Evolutionary conservation across 2,797 vertebrate species (phyloP).

Genomic region (Choloepus didactylus): DNA sequence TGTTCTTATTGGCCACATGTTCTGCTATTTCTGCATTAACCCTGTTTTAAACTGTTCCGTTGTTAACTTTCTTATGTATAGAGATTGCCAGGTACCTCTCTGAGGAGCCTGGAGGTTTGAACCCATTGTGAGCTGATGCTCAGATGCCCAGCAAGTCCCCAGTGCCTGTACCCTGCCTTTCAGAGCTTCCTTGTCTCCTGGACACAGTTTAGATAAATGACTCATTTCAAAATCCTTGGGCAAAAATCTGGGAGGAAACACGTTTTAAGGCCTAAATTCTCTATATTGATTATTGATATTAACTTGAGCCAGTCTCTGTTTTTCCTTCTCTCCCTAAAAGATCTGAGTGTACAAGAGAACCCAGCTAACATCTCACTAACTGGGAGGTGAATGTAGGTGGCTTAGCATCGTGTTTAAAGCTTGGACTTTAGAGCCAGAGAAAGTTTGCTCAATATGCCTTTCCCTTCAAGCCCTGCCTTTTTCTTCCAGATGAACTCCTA

Average conservation of each 20-base stretch:
- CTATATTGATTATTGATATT: constrained; percentile 34
- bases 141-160: not conserved
- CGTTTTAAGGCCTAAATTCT: constrained; percentile 5
- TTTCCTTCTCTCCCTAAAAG: constrained; percentile 58
- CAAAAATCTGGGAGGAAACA: not conserved
- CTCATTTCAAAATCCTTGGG: constrained; percentile 62
- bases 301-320: not conserved
- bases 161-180: not conserved
- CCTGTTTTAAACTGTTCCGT: not conserved
- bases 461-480: constrained; percentile 18
- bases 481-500: constrained; percentile 71
- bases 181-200: not conserved
- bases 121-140: not conserved
- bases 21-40: not conserved
- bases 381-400: not conserved
- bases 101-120: not conserved
- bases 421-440: not conserved
- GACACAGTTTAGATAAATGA: not conserved
- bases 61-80: not conserved
- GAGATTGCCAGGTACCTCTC: not conserved
- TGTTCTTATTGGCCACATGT: not conserved
- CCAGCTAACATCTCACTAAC: not conserved
- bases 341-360: constrained; percentile 5
- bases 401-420: not conserved
- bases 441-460: constrained; percentile 18